These are phyloP conservation scores for Solea senegalensis DNA, from an alignment of 2,113 vertebrate genomes.

Conservation along the genomic window DNA sequence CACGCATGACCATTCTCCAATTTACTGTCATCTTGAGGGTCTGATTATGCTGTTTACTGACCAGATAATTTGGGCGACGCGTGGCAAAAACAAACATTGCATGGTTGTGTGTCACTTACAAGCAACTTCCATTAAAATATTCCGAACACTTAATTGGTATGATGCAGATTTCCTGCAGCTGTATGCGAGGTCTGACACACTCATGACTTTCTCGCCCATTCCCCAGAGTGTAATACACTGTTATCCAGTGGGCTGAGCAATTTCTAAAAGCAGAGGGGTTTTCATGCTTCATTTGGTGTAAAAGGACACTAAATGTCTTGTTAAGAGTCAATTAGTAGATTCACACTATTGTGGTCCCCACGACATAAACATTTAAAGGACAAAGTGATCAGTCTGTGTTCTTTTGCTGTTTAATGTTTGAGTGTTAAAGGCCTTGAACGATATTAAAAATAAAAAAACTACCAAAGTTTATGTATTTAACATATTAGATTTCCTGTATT, in stretches of 20 bases:
- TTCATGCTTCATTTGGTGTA: constrained; percentile 35
- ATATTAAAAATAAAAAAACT: too few relatives aligned
- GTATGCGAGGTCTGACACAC: constrained; percentile 18
- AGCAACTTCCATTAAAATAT: constrained; percentile 39
- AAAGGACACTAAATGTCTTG: constrained; percentile 49
- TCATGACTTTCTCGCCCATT: constrained; percentile 34
- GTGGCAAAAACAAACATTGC: constrained; percentile 72
- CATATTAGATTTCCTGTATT: too few relatives aligned
- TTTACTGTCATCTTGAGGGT: constrained; percentile 77
- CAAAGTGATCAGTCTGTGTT: constrained; percentile 4
- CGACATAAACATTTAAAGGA: constrained; percentile 3
- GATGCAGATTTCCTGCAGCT: constrained; percentile 17
- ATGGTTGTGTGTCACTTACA: constrained; percentile 40
- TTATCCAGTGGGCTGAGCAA: constrained; percentile 34
- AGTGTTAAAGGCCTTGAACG: too few relatives aligned
- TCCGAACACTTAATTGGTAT: constrained; percentile 37
- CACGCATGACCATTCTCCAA: constrained; percentile 63
- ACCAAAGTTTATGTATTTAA: too few relatives aligned
- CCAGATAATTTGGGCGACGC: constrained; percentile 69
- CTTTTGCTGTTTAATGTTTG: neutral
- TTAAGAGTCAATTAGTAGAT: constrained; percentile 51
- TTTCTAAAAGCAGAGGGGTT: constrained; percentile 26
- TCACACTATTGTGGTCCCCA: constrained; percentile 8
- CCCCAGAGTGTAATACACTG: constrained; percentile 40
- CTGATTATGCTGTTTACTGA: constrained; percentile 78